Evolutionary conservation across 2,113 vertebrate species (phyloP).

Genomic region (Mungos mungo): DNA sequence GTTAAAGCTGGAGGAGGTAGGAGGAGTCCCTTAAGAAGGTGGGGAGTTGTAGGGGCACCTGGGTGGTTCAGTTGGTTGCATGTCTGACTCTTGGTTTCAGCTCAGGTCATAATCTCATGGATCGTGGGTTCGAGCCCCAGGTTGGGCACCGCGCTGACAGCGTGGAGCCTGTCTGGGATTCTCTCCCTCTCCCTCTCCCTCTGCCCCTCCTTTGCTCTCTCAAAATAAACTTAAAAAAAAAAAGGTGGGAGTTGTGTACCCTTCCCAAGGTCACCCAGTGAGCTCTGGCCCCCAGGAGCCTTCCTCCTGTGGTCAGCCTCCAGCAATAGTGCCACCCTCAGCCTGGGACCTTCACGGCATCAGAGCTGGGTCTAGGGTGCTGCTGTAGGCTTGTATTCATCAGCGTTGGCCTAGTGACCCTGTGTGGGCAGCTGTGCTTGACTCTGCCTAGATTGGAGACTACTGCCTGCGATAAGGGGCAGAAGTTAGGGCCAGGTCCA

Average conservation of each 20-base stretch:
- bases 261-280: neutral
- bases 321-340: neutral
- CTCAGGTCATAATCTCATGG: too few species aligned
- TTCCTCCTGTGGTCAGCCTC: neutral
- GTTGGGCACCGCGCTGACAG: too few species aligned
- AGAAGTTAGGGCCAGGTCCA: neutral
- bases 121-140: too few species aligned
- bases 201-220: too few species aligned
- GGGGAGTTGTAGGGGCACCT: neutral
- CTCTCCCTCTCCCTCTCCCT: too few species aligned
- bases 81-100: too few species aligned
- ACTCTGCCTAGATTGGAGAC: neutral
- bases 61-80: too few species aligned
- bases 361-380: neutral
- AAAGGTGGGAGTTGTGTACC: neutral
- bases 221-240: neutral
- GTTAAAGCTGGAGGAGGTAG: neutral
- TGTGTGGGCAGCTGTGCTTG: neutral
- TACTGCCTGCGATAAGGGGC: neutral
- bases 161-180: too few species aligned
- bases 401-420: neutral
- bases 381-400: neutral
- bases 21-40: neutral
- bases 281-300: neutral
- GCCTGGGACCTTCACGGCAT: neutral